Evolutionary conservation across 1,140 invertebrate species (phyloP).

Genomic region (Phenacoccus solenopsis): DNA sequence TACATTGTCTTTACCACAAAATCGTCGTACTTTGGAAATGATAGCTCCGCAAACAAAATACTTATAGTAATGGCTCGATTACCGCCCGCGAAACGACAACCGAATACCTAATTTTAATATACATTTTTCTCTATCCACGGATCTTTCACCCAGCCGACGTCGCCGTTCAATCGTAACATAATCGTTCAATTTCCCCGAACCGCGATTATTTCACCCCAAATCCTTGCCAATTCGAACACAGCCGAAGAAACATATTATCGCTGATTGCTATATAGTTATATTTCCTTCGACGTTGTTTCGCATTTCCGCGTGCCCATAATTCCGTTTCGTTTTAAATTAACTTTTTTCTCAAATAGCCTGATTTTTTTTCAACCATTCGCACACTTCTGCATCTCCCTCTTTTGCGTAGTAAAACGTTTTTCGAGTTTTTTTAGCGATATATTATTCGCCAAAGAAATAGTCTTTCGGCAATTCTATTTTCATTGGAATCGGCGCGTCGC

Average conservation of each 20-base stretch:
- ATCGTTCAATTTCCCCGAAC: constrained; percentile 15
- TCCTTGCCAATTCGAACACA: neutral
- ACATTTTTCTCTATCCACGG: constrained; percentile 1
- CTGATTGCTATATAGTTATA: constrained; percentile 16
- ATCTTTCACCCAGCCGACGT: neutral
- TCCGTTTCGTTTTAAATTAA: constrained; percentile 5
- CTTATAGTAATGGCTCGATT: constrained; percentile 11
- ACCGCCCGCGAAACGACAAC: constrained; percentile 1
- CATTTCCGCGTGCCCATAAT: neutral
- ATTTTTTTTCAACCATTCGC: neutral
- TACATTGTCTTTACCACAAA: too few species aligned
- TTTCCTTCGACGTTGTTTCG: neutral
- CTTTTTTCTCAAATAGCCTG: neutral
- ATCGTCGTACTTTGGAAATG: constrained; percentile 11
- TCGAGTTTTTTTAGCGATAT: neutral
- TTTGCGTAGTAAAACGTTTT: neutral
- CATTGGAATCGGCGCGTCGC: too few species aligned
- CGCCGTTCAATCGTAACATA: constrained; percentile 8
- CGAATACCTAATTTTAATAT: constrained; percentile 16
- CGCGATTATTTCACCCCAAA: constrained; percentile 7
- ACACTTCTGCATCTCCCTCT: too few species aligned
- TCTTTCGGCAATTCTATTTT: neutral
- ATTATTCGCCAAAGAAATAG: neutral
- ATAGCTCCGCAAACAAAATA: constrained; percentile 6
- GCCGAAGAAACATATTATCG: constrained; percentile 12